Percentiles rank a stretch among this genome's conserved stretches.
phyloP scores from a whole-genome alignment of 2,888 invertebrate genomes.

The Philonicus albiceps region DNA sequence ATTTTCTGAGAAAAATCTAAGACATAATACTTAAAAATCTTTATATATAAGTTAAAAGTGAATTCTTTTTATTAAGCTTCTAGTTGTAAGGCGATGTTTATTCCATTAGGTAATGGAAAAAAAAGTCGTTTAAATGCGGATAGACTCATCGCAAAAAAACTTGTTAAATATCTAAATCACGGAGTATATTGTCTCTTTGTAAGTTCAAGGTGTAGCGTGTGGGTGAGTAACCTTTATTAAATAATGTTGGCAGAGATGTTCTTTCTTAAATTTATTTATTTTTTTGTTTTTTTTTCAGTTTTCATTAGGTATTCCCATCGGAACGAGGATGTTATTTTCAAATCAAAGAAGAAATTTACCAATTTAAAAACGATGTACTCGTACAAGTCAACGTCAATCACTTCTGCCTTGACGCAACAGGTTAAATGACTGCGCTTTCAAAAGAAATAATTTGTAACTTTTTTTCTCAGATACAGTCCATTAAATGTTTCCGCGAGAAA shows the following conservation, averaged over 20 bases:
- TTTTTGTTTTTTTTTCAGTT: neutral
- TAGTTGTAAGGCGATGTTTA: neutral
- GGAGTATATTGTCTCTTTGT: neutral
- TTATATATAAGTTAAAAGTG: neutral
- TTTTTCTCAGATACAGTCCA: neutral
- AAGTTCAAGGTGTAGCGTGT: neutral
- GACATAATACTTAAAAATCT: neutral
- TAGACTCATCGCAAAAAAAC: neutral
- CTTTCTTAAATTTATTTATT: neutral
- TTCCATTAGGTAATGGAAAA: neutral
- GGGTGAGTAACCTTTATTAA: neutral
- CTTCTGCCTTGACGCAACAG: neutral
- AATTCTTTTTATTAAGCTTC: neutral
- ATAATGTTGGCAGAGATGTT: neutral
- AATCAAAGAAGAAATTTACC: neutral
- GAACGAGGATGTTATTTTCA: neutral
- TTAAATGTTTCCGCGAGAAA: neutral
- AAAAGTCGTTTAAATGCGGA: neutral
- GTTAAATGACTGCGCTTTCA: neutral
- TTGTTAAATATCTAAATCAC: neutral
- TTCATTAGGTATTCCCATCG: neutral
- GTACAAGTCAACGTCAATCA: neutral
- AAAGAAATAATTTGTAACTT: neutral
- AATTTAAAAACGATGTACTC: neutral
- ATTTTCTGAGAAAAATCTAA: neutral